Percentiles rank a stretch among this genome's conserved stretches.
phyloP scores from a whole-genome alignment of 2,113 vertebrate genomes.

The Smithornis capensis region DNA sequence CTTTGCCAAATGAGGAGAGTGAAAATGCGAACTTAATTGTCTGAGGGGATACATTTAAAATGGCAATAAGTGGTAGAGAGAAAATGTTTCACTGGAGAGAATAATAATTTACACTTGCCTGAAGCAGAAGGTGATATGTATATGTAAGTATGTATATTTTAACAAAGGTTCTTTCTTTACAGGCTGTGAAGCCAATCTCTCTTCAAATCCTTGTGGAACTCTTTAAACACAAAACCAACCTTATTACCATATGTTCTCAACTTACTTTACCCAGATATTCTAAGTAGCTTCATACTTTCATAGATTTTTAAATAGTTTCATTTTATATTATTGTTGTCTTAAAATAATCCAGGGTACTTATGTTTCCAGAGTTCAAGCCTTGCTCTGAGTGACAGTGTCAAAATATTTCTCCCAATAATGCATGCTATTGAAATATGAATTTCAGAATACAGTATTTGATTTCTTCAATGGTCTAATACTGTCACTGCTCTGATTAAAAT shows the following conservation, averaged over 20 bases:
- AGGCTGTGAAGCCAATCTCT: neutral
- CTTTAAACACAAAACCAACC: neutral
- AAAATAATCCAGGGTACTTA: neutral
- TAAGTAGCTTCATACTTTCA: neutral
- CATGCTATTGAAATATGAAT: conserved; percentile 20
- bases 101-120: neutral
- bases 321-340: neutral
- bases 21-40: neutral
- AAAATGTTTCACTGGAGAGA: neutral
- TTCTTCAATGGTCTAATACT: neutral
- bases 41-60: neutral
- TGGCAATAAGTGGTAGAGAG: neutral
- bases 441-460: conserved; percentile 38
- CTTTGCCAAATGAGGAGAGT: neutral
- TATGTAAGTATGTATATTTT: neutral
- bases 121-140: neutral
- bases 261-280: neutral
- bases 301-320: neutral
- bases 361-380: neutral
- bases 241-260: neutral
- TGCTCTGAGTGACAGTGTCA: conserved; percentile 8
- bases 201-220: neutral
- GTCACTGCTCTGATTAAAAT: neutral
- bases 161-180: neutral
- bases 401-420: conserved; percentile 13